Conservation (phyloP, 2,888 invertebrate genomes). For the Nemoura dubitans region DNA sequence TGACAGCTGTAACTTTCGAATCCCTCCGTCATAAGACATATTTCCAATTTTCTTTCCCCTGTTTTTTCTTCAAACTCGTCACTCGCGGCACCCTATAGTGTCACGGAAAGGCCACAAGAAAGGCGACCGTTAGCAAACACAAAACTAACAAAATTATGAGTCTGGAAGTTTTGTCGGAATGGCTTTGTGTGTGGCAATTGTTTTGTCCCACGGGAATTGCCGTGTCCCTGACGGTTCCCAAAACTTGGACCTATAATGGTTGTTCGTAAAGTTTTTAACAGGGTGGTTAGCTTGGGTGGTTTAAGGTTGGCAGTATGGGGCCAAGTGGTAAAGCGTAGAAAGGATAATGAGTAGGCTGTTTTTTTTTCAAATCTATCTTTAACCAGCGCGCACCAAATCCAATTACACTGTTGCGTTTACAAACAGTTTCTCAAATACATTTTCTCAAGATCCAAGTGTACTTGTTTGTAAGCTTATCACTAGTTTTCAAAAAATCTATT, state of each 20-base stretch:
- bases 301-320: not conserved
- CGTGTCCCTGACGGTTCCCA: not conserved
- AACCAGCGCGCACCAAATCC: not conserved
- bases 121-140: not conserved
- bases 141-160: conserved; percentile 13
- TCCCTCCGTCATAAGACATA: not conserved
- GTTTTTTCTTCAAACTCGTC: not conserved
- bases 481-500: too few species aligned
- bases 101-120: not conserved
- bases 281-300: not conserved
- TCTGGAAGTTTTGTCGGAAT: conserved; percentile 13
- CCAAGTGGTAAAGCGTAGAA: not conserved
- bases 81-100: not conserved
- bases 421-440: too few species aligned
- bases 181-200: not conserved
- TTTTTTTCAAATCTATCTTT: conserved; percentile 1
- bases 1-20: not conserved
- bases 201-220: not conserved
- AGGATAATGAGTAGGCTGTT: not conserved
- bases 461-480: too few species aligned
- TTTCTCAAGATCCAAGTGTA: too few species aligned
- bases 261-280: conserved; percentile 33
- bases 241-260: conserved; percentile 31
- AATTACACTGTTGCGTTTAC: too few species aligned
- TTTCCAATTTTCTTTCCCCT: not conserved